Conservation (phyloP, 2,797 vertebrate genomes). For the Eutrigla gurnardus region DNA sequence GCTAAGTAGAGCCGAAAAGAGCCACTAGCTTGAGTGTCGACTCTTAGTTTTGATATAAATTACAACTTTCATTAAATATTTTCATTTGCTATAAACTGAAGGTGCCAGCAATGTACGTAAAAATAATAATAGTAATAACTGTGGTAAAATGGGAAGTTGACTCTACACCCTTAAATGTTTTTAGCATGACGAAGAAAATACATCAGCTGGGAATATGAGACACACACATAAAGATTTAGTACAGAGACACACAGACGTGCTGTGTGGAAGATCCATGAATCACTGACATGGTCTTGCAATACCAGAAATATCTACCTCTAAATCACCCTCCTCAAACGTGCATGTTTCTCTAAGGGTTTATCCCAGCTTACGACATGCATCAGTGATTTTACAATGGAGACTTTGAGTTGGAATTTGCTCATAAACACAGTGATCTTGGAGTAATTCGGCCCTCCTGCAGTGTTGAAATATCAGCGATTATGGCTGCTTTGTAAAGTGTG, state of each 20-base stretch:
- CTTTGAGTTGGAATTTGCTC: neutral
- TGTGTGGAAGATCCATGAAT: neutral
- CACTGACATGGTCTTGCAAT: conserved; percentile 6
- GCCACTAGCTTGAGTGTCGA: neutral
- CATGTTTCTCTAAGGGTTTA: conserved; percentile 2
- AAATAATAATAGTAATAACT: neutral
- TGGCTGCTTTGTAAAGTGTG: neutral
- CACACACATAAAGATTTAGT: neutral
- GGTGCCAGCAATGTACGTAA: neutral
- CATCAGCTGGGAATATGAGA: neutral
- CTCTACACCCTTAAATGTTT: neutral
- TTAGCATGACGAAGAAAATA: neutral
- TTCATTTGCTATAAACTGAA: neutral
- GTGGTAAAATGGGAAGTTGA: neutral
- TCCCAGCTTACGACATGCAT: neutral
- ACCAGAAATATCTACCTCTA: neutral
- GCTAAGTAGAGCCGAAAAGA: neutral
- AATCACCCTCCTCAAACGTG: neutral
- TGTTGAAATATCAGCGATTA: neutral
- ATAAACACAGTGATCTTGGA: conserved; percentile 1
- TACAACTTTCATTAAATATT: neutral
- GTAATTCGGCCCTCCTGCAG: neutral
- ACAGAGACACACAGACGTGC: neutral
- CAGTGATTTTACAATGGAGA: neutral
- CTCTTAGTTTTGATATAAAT: neutral